Conservation (phyloP, 53 echinoderm and acorn worm genomes). For the Glandiceps talaboti region DNA sequence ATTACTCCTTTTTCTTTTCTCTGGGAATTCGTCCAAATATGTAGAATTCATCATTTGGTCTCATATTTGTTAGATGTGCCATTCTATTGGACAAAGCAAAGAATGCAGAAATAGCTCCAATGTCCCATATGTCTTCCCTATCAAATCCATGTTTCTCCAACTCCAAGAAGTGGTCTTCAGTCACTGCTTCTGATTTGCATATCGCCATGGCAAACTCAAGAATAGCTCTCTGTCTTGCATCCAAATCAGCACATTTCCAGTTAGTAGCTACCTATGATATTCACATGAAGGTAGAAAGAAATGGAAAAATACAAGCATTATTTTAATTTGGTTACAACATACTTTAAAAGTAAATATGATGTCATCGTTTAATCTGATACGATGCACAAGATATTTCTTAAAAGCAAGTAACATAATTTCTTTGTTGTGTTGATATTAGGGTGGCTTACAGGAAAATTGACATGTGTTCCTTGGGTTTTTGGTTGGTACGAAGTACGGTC, state of each 20-base stretch:
- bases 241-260: conserved; percentile 53
- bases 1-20: conserved; percentile 32
- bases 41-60: conserved; percentile 86
- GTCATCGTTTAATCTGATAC: no score
- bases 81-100: conserved; percentile 94
- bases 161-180: conserved; percentile 50
- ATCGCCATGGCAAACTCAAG: conserved; percentile 72
- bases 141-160: conserved; percentile 81
- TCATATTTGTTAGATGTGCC: conserved; percentile 60
- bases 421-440: no score
- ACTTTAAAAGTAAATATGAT: not conserved
- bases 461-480: no score
- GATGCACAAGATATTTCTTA: no score
- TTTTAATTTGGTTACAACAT: no score
- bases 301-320: no score
- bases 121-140: conserved; percentile 86
- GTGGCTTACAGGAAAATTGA: no score
- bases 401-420: no score
- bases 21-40: conserved; percentile 65
- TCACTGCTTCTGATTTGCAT: conserved; percentile 59
- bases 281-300: no score
- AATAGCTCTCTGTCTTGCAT: conserved; percentile 61
- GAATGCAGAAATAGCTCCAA: conserved; percentile 63
- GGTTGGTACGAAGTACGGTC: no score
- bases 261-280: not conserved